Conservation (phyloP, 2,888 invertebrate species). For the Nebria salina region DNA sequence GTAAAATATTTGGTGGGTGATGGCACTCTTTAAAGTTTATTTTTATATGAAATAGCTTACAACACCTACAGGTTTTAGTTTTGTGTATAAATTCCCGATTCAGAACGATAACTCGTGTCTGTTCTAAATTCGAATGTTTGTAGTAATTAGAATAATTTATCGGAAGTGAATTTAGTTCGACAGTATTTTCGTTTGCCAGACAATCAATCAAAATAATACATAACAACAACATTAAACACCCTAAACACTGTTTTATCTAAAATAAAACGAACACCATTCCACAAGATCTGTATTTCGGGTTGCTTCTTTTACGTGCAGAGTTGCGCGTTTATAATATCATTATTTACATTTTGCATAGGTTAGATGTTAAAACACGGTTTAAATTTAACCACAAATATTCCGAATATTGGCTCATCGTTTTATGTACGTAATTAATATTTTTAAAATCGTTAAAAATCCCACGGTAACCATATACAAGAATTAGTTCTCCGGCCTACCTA, state of each 20-base stretch:
- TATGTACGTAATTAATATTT: not conserved
- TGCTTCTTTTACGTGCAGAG: not conserved
- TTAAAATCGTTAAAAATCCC: not conserved
- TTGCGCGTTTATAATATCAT: not conserved
- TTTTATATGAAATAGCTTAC: not conserved
- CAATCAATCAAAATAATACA: not conserved
- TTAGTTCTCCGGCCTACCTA: not conserved
- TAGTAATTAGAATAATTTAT: conserved; percentile 1
- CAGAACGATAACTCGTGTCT: not conserved
- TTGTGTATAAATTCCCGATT: not conserved
- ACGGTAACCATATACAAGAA: not conserved
- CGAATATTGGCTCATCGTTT: not conserved
- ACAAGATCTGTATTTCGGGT: not conserved
- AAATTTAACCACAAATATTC: not conserved
- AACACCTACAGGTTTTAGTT: not conserved
- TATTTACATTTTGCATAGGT: not conserved
- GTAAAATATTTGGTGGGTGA: not conserved
- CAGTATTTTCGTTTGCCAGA: not conserved
- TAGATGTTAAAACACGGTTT: not conserved
- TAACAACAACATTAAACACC: not conserved
- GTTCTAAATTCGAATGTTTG: not conserved
- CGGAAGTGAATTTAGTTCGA: not conserved
- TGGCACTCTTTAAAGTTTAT: not conserved
- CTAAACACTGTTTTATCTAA: no score
- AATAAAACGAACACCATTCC: not conserved